Conservation (phyloP, 1,140 invertebrate genomes). For the Carcinoscorpius rotundicauda region DNA sequence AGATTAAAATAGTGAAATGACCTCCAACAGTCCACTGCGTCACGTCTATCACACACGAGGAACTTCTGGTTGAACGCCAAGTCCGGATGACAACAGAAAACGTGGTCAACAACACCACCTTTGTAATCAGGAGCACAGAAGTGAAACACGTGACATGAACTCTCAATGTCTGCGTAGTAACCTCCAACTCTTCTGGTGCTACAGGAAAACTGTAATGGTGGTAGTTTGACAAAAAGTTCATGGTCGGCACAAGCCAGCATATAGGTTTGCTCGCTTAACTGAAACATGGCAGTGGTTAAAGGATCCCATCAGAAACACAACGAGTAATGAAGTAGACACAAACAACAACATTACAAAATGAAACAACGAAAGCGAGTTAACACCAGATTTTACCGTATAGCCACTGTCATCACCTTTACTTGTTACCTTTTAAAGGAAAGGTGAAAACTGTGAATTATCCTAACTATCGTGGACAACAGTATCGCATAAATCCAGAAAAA, state of each 20-base stretch:
- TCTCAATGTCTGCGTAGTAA: slow-evolving; percentile 27
- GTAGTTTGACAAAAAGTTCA: slow-evolving; percentile 14
- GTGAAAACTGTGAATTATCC: no score
- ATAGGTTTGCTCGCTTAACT: no score
- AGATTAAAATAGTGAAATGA: slow-evolving; percentile 12
- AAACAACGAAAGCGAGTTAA: no score
- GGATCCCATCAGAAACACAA: no score
- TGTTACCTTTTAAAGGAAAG: no score
- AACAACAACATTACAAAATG: no score
- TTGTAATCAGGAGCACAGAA: slow-evolving; percentile 22
- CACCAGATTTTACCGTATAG: no score
- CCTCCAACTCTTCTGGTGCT: slow-evolving; percentile 72
- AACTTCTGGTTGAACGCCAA: slow-evolving; percentile 16
- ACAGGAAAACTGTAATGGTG: slow-evolving; percentile 48
- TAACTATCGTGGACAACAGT: no score
- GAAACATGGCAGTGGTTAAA: no score
- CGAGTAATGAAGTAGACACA: no score
- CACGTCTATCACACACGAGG: slow-evolving; percentile 15
- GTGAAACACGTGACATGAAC: slow-evolving; percentile 26
- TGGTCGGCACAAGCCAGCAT: slow-evolving; percentile 18
- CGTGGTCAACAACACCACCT: slow-evolving; percentile 11
- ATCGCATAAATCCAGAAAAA: no score
- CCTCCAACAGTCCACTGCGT: slow-evolving; percentile 15
- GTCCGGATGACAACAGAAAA: slow-evolving; percentile 17
- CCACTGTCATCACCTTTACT: no score